Evolutionary conservation across 2,797 vertebrate species (phyloP), one percentile per base, ranked within the genome.

Genomic region (Chaunax sp.): DNA sequence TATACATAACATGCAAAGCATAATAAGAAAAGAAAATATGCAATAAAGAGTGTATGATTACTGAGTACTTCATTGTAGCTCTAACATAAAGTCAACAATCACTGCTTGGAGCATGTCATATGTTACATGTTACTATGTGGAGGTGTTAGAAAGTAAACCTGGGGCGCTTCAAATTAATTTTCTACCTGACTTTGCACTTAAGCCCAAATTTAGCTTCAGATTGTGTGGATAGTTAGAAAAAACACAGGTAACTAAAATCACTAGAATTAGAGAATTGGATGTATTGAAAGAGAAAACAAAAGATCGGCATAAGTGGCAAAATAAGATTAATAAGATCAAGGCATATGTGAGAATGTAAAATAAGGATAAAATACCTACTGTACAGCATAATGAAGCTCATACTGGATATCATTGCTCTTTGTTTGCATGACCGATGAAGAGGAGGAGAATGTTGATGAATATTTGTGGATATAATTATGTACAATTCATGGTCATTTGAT

Each of bases 391-490:
- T n/a, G n/a, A n/a, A n/a, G n/a, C n/a, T n/a, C n/a, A n/a, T n/a
- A 56, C 19, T 5, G n/a, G 18, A 59, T 66, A 54, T 67, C n/a
- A 37, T 23, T 25, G 7, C 26, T 56, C n/a, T 22, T 5, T 14
- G 4, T 64, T 60, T 72, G 23, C 16, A n/a, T n/a, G n/a, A n/a
- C n/a, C n/a, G n/a, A 53, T 56, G 23, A 64, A 25, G 25, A 50
- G 8, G 18, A 54, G n/a, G n/a, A n/a, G n/a, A n/a, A n/a, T n/a
- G n/a, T n/a, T n/a, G n/a, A n/a, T n/a, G 38, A 61, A 14, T 18
- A 35, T 3, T 18, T 4, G 3, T 22, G 50, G 25, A 43, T 23
- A 40, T 33, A 23, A 46, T 25, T 25, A 43, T 43, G 2, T n/a
- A 49, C 7, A 46, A 16, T 50, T 59, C 18, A 59, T 47, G 33